Evolutionary conservation across 2,888 invertebrate genomes (phyloP).

Genomic region (Mythimna albipuncta): DNA sequence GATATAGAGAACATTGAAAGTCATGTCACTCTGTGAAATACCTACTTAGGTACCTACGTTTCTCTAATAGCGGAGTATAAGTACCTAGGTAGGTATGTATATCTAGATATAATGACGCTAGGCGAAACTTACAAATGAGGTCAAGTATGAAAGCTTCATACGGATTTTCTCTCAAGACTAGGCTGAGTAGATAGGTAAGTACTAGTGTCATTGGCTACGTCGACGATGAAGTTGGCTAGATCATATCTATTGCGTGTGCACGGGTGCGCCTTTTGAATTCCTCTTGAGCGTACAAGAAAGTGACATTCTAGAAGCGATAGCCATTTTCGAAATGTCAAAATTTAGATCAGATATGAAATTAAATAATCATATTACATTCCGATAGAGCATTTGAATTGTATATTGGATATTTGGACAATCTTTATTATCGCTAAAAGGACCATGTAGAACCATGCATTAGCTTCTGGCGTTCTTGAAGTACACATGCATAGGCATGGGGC

Average conservation of each 20-base stretch:
- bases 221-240: background rate
- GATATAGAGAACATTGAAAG: background rate
- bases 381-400: background rate
- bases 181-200: conserved; percentile 1
- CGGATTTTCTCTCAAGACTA: conserved; percentile 42
- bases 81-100: background rate
- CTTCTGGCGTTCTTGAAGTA: too few species aligned
- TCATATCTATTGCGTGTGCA: background rate
- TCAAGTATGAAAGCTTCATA: conserved; percentile 54
- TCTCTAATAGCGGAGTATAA: conserved; percentile 22
- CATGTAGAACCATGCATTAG: too few species aligned
- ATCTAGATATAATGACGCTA: conserved; percentile 12
- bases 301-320: too few species aligned
- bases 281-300: too few species aligned
- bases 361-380: background rate
- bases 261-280: too few species aligned
- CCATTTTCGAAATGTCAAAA: too few species aligned
- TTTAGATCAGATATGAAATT: background rate
- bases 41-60: background rate
- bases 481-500: too few species aligned
- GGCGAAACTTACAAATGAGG: conserved; percentile 49
- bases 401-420: background rate
- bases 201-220: conserved; percentile 14
- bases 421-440: background rate
- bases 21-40: conserved; percentile 7